Evolutionary conservation across 1,140 invertebrate species (phyloP), one percentile per base, ranked within the genome.

Genomic region (Anthonomus grandis): DNA sequence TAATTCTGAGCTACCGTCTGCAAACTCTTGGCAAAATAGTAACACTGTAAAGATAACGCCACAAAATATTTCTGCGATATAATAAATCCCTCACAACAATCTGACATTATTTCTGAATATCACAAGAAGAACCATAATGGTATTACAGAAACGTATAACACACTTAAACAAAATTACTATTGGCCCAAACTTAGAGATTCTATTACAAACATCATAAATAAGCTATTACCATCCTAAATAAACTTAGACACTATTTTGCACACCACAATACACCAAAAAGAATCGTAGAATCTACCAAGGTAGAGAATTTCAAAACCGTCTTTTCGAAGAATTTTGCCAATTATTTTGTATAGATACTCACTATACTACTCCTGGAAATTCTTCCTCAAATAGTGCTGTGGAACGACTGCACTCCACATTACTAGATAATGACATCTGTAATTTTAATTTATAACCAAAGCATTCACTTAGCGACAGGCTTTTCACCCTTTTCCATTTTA

Each of bases 391-490:
- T 41, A 45, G 47, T 0, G 52, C 59, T 1, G 49, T 63, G 12
- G 63, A 67, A 53, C 27, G 63, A 47, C 19, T 68, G 13, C 64
- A 68, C 39, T 64, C 56, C 13, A 64, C 62, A 1, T 23, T 68
- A 2, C 45, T 60, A 1, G 62, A 67, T 57, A 18, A 53, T 57
- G 42, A 59, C 47, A 21, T 23, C 53, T 0, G 51, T 47, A 2
- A 31, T 57, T 8, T 15, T 57, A 1, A 57, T 52, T 21, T 63
- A 64, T 47, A 64, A 66, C 27, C 50, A 62, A 48, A 53, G 57
- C 8, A 57, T 66, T 34, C 62, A 63, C 48, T 46, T 36, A 0
- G 24, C 23, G 12, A 66, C 64, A 34, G 57, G 50, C 13, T 59
- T 19, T 17, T 19, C 57, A 2, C 57, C 39, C 4, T 59, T 59